A percentile compares a stretch with the other conserved stretches of the same genome.
Conservation (phyloP, 2,113 vertebrate species). For the Anser brachyrhynchus region DNA sequence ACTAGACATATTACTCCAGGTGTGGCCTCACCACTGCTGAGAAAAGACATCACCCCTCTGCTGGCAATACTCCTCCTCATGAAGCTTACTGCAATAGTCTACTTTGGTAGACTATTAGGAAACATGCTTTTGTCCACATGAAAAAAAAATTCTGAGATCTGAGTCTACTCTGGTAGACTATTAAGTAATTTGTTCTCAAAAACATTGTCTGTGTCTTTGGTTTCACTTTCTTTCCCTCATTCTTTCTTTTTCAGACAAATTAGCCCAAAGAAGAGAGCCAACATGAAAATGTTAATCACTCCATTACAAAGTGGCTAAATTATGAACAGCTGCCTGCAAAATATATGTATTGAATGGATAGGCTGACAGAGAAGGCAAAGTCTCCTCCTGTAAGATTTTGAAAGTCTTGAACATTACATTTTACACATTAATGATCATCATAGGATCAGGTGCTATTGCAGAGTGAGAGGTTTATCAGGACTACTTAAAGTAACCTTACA, state of each 20-base stretch:
- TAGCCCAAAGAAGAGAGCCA: not conserved
- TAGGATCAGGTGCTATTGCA: not conserved
- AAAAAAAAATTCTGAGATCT: not conserved
- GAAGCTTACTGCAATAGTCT: not conserved
- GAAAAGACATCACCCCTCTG: not conserved
- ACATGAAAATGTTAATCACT: not conserved
- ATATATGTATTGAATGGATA: not conserved
- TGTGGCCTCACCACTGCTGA: not conserved
- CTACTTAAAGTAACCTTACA: not conserved
- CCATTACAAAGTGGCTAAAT: not conserved
- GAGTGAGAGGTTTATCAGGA: not conserved
- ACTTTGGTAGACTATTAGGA: not conserved
- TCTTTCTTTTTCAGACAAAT: not conserved
- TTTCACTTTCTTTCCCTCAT: not conserved
- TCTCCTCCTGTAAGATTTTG: not conserved
- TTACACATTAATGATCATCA: not conserved
- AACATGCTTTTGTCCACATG: not conserved
- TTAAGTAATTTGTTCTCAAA: not conserved
- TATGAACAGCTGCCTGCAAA: not conserved
- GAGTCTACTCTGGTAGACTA: not conserved
- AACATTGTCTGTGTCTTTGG: not conserved
- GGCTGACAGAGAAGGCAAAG: not conserved
- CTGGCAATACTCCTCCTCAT: not conserved
- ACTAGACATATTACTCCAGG: too few relatives aligned
- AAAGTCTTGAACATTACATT: not conserved